phyloP scores from a whole-genome alignment of 1,140 invertebrate genomes.

The Globodera rostochiensis region DNA sequence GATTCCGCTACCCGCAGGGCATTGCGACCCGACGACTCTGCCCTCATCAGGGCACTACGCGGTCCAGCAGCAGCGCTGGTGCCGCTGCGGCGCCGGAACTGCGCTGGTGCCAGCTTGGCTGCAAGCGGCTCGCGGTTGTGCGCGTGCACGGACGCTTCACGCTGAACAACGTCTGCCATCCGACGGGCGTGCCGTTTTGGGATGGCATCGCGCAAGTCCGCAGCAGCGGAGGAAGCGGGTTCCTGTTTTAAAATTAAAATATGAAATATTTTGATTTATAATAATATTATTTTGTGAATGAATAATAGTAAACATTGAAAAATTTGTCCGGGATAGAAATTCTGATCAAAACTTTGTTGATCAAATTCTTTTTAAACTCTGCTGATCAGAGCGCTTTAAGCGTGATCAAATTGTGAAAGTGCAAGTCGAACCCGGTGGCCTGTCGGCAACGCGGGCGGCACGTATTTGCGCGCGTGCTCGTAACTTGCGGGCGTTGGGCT shows the following conservation, averaged over 20 bases:
- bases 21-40: not conserved
- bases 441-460: constrained; percentile 59
- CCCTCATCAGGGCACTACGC: not conserved
- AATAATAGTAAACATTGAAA: too few relatives aligned
- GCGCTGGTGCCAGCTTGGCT: constrained; percentile 28
- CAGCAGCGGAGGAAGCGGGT: not conserved
- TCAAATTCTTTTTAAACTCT: too few relatives aligned
- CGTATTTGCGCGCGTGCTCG: constrained; percentile 52
- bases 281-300: too few relatives aligned
- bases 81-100: constrained; percentile 22
- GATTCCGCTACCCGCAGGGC: not conserved
- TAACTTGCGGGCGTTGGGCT: constrained; percentile 61
- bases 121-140: constrained; percentile 34
- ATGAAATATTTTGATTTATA: too few relatives aligned
- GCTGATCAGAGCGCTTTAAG: too few relatives aligned
- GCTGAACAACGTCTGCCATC: constrained; percentile 44
- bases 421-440: constrained; percentile 47
- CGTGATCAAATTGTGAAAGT: too few relatives aligned
- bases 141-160: constrained; percentile 34
- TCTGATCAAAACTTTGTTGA: too few relatives aligned
- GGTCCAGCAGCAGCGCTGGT: constrained; percentile 4
- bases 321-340: not conserved
- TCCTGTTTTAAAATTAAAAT: not conserved
- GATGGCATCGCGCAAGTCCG: constrained; percentile 31
- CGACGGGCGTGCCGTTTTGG: constrained; percentile 46